phyloP scores from a whole-genome alignment of 2,888 invertebrate species.

The Luffia ferchaultella region DNA sequence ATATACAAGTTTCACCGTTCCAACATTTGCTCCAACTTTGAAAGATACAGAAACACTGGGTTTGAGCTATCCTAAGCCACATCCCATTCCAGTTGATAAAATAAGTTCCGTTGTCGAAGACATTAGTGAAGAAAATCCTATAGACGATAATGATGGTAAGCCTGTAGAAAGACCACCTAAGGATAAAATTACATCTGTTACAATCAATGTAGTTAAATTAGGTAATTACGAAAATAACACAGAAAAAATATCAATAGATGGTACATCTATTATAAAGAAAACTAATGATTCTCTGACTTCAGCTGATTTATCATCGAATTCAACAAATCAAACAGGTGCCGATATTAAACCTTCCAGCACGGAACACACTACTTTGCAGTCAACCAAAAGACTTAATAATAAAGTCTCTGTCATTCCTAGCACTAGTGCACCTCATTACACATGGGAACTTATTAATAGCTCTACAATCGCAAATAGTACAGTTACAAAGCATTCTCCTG shows the following conservation, averaged over 20 bases:
- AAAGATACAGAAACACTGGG: slow-evolving; percentile 71
- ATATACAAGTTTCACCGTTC: slow-evolving; percentile 75
- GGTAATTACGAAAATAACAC: slow-evolving; percentile 41
- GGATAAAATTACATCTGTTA: slow-evolving; percentile 51
- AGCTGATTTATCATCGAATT: slow-evolving; percentile 17
- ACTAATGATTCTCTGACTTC: slow-evolving; percentile 25
- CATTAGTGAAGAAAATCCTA: slow-evolving; percentile 22
- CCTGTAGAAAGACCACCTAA: slow-evolving; percentile 54
- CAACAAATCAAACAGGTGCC: slow-evolving; percentile 14
- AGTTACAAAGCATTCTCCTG: slow-evolving; percentile 43
- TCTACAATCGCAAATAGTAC: slow-evolving; percentile 50
- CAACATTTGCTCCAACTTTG: slow-evolving; percentile 67
- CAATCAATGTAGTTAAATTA: slow-evolving; percentile 43
- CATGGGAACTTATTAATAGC: slow-evolving; percentile 69
- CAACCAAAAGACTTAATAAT: slow-evolving; percentile 40
- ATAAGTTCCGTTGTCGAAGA: slow-evolving; percentile 56
- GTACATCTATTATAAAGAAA: slow-evolving; percentile 53
- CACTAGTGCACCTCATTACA: slow-evolving; percentile 41
- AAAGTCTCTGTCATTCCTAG: slow-evolving; percentile 56
- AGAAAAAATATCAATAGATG: slow-evolving; percentile 47
- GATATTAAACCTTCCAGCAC: slow-evolving; percentile 5
- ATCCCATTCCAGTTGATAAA: slow-evolving; percentile 74
- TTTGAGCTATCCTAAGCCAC: slow-evolving; percentile 68
- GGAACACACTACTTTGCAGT: slow-evolving; percentile 11
- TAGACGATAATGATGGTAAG: slow-evolving; percentile 39